Base-by-base conservation (phyloP, 2,797 vertebrate species). In the Rhadinocentrus ornatus region DNA sequence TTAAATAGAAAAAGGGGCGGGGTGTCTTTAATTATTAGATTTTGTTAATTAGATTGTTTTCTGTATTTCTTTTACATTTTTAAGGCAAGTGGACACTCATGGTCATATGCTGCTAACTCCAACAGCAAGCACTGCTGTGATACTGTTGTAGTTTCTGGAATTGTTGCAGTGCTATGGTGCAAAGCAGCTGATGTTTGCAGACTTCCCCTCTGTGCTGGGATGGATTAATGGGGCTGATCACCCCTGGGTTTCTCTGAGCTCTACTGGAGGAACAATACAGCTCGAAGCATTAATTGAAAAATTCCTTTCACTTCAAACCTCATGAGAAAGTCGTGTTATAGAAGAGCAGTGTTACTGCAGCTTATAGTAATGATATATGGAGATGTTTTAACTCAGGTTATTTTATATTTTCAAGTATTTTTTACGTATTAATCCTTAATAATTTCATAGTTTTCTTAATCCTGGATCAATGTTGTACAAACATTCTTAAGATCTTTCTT, bases 181-280 rank as follows among this genome's bases (percentile, higher is more conserved):
- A 26, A 69, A 75, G 77, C 83, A 81, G 85, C 64, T 71, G 69
- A 74, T 2, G 41, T 86, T 73, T 83, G 58, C 77, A 85, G 78
- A 77, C 78, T 86, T 84, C 16, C 46, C 62, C 56, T 77, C 67
- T 88, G 77, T 86, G 67, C 67, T 75, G 35, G 29, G 58, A 66
- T 32, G 86, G 88, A 92, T 92, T 93, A 92, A 81, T 73, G 37
- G 20, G 59, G 56, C 78, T 92, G 87, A 90, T 90, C 89, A 7
- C 74, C 58, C 4, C 29, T 46, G 57, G 72, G 71, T 75, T 77
- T 59, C 75, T 83, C 67, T 69, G 75, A 85, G 82, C 75, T 71
- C 63, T 31, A 66, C 65, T 62, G 65, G 41, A 61, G 77, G 63
- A 82, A 81, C 70, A 80, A 73, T 77, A 82, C 83, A 81, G 84